These are phyloP conservation scores for Ictidomys tridecemlineatus DNA, from an alignment of 2,113 vertebrate genomes.

Conservation along the genomic window DNA sequence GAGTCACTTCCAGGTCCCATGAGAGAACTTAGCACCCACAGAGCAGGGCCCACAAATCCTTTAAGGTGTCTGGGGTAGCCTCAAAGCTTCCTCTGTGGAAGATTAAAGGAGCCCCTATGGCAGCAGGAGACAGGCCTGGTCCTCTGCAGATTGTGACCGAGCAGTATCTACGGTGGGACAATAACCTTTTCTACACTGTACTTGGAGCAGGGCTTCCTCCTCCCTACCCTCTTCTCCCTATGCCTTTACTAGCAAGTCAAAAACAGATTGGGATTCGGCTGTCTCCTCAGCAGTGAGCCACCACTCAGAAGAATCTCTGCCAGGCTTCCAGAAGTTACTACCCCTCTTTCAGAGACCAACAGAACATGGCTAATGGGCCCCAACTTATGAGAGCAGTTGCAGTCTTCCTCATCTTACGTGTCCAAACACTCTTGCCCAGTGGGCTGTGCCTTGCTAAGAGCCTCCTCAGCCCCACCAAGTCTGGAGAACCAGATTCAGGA, in stretches of 20 bases:
- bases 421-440: neutral
- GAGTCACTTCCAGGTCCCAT: neutral
- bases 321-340: neutral
- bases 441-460: neutral
- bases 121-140: neutral
- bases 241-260: neutral
- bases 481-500: neutral
- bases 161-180: neutral
- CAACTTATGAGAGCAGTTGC: fast-evolving
- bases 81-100: neutral
- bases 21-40: neutral
- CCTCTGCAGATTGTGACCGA: neutral
- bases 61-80: neutral
- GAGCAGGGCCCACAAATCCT: neutral
- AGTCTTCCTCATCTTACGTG: neutral
- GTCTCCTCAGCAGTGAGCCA: neutral
- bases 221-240: neutral
- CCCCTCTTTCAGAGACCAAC: neutral
- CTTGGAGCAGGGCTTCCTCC: neutral
- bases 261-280: neutral
- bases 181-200: neutral
- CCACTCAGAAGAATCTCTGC: neutral
- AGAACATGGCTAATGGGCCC: neutral
- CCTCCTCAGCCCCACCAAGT: neutral
- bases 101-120: neutral